Evolutionary conservation across 2,113 vertebrate genomes (phyloP).

Genomic region (Gallinago undulata): DNA sequence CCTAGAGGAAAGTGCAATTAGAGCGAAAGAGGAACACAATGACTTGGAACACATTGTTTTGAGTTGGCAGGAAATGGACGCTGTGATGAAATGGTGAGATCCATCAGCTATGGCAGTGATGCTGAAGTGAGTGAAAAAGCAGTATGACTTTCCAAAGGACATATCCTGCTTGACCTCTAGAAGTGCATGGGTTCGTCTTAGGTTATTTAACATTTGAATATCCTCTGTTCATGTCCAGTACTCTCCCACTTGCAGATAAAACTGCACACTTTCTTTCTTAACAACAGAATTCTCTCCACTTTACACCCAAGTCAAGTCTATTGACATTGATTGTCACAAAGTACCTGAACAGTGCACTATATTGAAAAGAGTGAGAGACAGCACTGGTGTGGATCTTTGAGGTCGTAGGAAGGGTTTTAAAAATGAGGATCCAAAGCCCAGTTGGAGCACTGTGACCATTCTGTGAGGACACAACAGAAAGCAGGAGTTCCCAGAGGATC

Average conservation of each 20-base stretch:
- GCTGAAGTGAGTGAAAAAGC: not conserved
- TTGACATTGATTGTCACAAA: not conserved
- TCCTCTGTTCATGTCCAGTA: not conserved
- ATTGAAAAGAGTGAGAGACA: not conserved
- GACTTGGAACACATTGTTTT: not conserved
- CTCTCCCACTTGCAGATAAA: not conserved
- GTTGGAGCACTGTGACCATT: not conserved
- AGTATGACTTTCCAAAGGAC: not conserved
- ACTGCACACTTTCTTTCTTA: fast-evolving
- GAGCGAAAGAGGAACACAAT: not conserved
- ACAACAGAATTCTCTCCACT: not conserved
- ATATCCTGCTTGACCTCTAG: not conserved
- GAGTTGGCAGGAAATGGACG: not conserved
- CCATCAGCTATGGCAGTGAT: not conserved
- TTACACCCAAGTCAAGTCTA: not conserved
- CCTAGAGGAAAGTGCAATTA: not conserved
- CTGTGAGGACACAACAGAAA: not conserved
- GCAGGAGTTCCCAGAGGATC: not conserved
- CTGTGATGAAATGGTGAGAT: not conserved
- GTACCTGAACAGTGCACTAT: not conserved
- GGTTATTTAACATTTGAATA: not conserved
- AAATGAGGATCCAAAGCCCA: not conserved
- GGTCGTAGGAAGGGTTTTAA: not conserved
- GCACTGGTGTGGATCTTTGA: not conserved
- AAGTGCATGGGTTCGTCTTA: not conserved